Base-by-base conservation (phyloP, 2,888 invertebrate genomes). In the Nysson spinosus region DNA sequence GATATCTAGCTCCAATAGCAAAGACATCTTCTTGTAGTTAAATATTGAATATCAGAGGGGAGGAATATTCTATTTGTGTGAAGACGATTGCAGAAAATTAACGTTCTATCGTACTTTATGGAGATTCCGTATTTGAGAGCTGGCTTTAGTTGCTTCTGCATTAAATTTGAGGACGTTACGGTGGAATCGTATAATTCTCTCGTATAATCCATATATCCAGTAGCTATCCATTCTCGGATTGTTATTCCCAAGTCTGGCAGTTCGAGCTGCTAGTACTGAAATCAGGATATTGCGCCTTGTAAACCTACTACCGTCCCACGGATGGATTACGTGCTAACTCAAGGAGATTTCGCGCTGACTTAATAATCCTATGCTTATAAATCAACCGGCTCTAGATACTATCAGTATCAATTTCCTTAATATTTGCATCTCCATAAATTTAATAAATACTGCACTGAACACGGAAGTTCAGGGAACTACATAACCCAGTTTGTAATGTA, bases 261-360 rank as follows among this genome's bases (percentile, higher is more conserved):
- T 56, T 58, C 65, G 34, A 46, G 34, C 54, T 49, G 11, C 35
- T 35, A 28, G 43, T 35, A 74, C 73, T 75, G 66, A 74, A 74
- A 74, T 75, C 63, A 55, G 65, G 74, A 74, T 74, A 74, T 75
- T 72, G 76, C 76, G 72, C 69, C 72, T 75, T 74, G 74, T 72
- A 74, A 74, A 74, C 65, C 56, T 65, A 44, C 62, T 66, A 51
- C 54, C 64, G 47, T 50, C 52, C 28, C 40, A n/a, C 55, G 52
- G 74, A 74, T 63, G 67, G 73, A 73, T 73, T 73, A 73, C 50
- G 63, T 56, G 58, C 57, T 61, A 58, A 70, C 74, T 74, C 70
- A 64, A 74, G 67, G 37, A 74, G 73, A 70, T 74, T 70, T 67
- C 52, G 44, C 44, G 60, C 57, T 40, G 68, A 74, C 75, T 74